Base-by-base conservation (phyloP, 1,140 invertebrate genomes). In the Camponotus floridanus region DNA sequence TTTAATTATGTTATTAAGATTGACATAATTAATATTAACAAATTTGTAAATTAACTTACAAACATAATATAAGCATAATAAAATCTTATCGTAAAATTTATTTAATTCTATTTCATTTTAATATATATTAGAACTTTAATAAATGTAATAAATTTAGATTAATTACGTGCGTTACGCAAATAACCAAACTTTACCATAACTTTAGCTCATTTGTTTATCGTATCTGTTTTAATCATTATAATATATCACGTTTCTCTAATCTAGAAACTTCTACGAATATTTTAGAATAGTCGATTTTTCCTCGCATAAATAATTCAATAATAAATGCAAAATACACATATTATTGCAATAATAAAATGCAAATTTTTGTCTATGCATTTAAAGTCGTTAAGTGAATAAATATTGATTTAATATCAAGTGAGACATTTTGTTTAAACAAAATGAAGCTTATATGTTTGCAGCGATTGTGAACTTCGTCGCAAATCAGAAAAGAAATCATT, bases 361-460 rank as follows among this genome's bases (percentile, higher is more conserved):
- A 59, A 80, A 1, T 65, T 15, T 26, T 21, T 48, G 6, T 70
- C 71, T 33, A 31, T 31, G 70, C 59, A 33, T 31, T 26, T 26
- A 21, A 31, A 26, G 6, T 26, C n/a, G 15, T 51, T 42, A 31
- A 70, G 26, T 73, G 42, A 55, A 33, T 36, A 36, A 73, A 73
- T 62, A 86, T 26, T 26, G 26, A 26, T 26, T 26, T 26, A 83
- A 65, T 59, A 83, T 73, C 21, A n/a, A n/a, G 5, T 8, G 42
- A 42, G 15, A 64, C 21, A 8, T 15, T 57, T 26, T 26, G 48
- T 68, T 73, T 86, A 51, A 68, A 86, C 78, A 26, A 13, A 21
- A n/a, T 15, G 31, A 57, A 64, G n/a, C 0, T 36, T 36, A 36
- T 45, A 36, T 31, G 36, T 26, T 65, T 81, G 61, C 48, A 6